phyloP scores from a whole-genome alignment of 2,888 invertebrate genomes.

The Trachelus troglodyta region DNA sequence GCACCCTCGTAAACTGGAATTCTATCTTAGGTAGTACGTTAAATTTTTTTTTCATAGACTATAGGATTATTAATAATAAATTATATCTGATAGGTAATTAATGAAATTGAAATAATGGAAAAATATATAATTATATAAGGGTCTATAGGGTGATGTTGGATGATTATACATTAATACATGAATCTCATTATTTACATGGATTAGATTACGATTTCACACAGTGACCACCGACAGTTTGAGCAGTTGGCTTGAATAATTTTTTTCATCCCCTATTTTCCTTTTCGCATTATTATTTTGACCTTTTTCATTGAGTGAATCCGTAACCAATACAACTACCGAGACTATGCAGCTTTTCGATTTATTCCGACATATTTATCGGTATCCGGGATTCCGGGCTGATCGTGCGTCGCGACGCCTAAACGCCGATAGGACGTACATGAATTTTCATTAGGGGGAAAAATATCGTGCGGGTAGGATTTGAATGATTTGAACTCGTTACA shows the following conservation, averaged over 20 bases:
- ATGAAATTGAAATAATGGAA: conserved; percentile 51
- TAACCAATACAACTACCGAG: background rate
- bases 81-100: conserved; percentile 16
- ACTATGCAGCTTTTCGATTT: background rate
- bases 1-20: background rate
- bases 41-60: background rate
- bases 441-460: background rate
- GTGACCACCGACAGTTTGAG: background rate
- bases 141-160: conserved; percentile 34
- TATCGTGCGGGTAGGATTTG: background rate
- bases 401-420: background rate
- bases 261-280: background rate
- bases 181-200: conserved; percentile 42
- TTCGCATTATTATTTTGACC: too few relatives aligned
- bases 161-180: conserved; percentile 43
- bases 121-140: conserved; percentile 31
- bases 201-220: conserved; percentile 17
- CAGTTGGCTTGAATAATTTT: background rate
- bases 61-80: background rate
- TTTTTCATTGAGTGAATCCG: background rate
- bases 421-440: background rate
- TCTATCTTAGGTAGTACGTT: background rate
- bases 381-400: background rate
- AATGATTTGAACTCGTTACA: background rate
- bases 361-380: background rate